Evolutionary conservation across 2,797 vertebrate genomes (phyloP).

Genomic region (Sebastes flavidus): DNA sequence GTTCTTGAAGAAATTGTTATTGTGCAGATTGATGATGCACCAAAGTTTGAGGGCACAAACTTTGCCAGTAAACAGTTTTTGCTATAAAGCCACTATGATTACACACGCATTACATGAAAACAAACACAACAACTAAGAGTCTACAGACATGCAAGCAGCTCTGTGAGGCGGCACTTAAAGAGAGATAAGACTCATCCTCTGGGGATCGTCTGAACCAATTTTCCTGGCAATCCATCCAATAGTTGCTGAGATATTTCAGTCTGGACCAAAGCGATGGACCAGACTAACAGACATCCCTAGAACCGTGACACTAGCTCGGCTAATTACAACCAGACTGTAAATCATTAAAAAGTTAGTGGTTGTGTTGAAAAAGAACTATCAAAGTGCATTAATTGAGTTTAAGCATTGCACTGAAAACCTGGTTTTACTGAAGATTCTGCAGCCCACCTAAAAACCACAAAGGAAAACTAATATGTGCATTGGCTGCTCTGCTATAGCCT

Average conservation of each 20-base stretch:
- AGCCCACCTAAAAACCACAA: neutral
- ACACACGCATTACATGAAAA: neutral
- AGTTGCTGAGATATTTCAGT: neutral
- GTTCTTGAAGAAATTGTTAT: neutral
- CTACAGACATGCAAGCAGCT: neutral
- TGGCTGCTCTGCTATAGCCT: constrained; percentile 3
- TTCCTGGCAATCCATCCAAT: neutral
- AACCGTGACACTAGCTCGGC: neutral
- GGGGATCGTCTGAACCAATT: neutral
- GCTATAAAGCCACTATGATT: neutral
- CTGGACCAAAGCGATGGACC: neutral
- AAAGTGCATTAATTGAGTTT: neutral
- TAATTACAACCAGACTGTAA: neutral
- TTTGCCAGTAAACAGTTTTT: neutral
- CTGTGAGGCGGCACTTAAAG: neutral
- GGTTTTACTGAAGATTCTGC: neutral
- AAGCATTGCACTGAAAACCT: neutral
- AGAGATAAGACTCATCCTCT: neutral
- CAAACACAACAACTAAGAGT: neutral
- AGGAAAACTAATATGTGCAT: neutral
- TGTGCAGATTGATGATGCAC: neutral
- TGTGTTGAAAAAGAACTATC: neutral
- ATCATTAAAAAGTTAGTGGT: neutral
- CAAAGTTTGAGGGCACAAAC: neutral
- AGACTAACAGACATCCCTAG: neutral